phyloP scores from a whole-genome alignment of 2,113 vertebrate species.

The Orthonyx spaldingii region DNA sequence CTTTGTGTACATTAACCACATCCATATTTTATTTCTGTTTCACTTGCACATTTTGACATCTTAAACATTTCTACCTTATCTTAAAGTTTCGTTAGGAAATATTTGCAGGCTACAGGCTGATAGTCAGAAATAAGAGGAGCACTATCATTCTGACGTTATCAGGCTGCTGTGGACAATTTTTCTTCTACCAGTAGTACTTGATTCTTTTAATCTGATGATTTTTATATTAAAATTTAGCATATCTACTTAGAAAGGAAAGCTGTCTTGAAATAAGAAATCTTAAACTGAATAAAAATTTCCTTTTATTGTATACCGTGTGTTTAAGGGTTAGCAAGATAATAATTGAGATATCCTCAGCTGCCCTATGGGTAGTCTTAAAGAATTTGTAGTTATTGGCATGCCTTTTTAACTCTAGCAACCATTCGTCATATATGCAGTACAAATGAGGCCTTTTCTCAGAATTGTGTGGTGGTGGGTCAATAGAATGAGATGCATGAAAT shows the following conservation, averaged over 20 bases:
- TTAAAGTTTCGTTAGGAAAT: slow-evolving; percentile 48
- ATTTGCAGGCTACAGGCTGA: slow-evolving; percentile 16
- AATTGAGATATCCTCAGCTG: not conserved
- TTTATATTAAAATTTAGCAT: slow-evolving; percentile 8
- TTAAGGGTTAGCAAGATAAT: not conserved
- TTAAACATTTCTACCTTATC: slow-evolving; percentile 38
- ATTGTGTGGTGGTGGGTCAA: not conserved
- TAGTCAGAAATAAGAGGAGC: slow-evolving; percentile 40
- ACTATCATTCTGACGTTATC: slow-evolving; percentile 24
- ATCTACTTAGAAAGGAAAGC: not conserved
- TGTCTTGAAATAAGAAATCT: not conserved
- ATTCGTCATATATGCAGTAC: not conserved
- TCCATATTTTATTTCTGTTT: slow-evolving; percentile 27
- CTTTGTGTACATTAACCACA: not conserved
- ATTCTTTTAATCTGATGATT: slow-evolving; percentile 20
- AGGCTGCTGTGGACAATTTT: not conserved
- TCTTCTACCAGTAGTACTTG: not conserved
- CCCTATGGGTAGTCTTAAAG: not conserved
- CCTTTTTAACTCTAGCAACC: not conserved
- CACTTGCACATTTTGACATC: slow-evolving; percentile 12
- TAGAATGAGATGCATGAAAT: not conserved
- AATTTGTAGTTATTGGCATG: not conserved
- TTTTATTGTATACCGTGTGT: not conserved
- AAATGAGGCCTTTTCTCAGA: not conserved
- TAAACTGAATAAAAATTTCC: not conserved